Conservation (phyloP, 2,113 vertebrate species). For the Oryzias woworae region DNA sequence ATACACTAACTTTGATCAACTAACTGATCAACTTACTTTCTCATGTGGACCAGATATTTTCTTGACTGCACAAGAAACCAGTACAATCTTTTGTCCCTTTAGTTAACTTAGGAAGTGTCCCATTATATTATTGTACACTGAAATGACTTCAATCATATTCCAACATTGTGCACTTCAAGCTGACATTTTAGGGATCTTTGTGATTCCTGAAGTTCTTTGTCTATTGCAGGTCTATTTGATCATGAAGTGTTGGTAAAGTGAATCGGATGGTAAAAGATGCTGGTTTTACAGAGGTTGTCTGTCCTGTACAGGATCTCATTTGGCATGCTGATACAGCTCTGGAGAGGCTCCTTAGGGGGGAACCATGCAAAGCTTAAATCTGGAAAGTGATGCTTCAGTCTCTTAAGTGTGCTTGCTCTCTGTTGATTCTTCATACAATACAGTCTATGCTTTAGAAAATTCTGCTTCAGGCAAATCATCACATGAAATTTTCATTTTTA, state of each 20-base stretch:
- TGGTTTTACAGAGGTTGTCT: slow-evolving; percentile 28
- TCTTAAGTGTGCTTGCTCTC: slow-evolving; percentile 15
- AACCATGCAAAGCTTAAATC: slow-evolving; percentile 38
- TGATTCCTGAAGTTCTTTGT: no score
- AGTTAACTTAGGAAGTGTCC: no score
- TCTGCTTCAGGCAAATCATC: slow-evolving; percentile 13
- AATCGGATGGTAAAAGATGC: slow-evolving; percentile 9
- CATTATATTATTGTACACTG: no score
- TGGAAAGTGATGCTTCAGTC: slow-evolving; percentile 39
- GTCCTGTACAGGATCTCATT: slow-evolving; percentile 34
- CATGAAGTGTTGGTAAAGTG: slow-evolving; percentile 3
- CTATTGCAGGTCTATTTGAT: no score
- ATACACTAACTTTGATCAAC: no score
- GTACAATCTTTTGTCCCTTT: no score
- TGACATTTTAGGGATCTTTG: no score
- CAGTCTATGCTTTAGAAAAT: slow-evolving; percentile 6
- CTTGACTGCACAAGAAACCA: no score
- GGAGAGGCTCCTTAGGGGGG: slow-evolving; percentile 25
- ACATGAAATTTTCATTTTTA: slow-evolving; percentile 14
- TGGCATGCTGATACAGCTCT: slow-evolving; percentile 32
- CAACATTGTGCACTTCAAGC: no score
- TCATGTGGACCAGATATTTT: no score
- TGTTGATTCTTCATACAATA: slow-evolving; percentile 13
- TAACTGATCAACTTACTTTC: no score
- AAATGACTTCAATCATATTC: no score